These are phyloP conservation scores for Atta texana DNA, from an alignment of 1,140 invertebrate genomes.

Conservation along the genomic window DNA sequence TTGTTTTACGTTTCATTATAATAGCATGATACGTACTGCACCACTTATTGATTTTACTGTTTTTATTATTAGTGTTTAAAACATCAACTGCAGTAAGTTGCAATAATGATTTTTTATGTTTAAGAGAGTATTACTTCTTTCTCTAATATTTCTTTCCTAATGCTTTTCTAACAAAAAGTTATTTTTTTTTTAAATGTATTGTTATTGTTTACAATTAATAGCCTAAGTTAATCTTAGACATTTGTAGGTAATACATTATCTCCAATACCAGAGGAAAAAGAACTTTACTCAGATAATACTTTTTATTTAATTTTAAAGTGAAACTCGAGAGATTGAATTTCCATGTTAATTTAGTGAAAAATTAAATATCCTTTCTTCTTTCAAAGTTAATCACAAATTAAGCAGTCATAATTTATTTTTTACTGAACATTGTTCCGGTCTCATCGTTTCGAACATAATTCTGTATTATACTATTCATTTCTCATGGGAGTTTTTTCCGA, in stretches of 20 bases:
- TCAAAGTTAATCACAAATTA: conserved; percentile 38
- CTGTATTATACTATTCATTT: conserved; percentile 35
- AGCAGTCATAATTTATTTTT: conserved; percentile 15
- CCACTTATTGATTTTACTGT: not conserved
- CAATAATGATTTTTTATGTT: not conserved
- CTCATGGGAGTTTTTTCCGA: conserved; percentile 19
- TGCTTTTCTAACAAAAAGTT: not conserved
- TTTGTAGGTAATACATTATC: not conserved
- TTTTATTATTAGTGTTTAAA: conserved; percentile 16
- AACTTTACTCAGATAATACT: not conserved
- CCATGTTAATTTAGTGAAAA: not conserved
- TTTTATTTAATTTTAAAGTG: not conserved
- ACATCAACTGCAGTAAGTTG: not conserved
- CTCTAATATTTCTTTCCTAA: not conserved
- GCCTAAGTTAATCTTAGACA: not conserved
- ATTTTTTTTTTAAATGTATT: not conserved
- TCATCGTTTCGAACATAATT: conserved; percentile 11
- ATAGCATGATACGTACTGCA: not conserved
- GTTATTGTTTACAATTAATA: not conserved
- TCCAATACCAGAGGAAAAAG: not conserved
- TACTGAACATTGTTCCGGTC: not conserved
- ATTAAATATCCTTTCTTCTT: conserved; percentile 1
- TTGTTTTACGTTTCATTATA: conserved; percentile 2
- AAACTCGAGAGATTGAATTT: conserved; percentile 7
- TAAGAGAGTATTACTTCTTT: not conserved